These are phyloP conservation scores for Enteromius unitaeniatus DNA, from an alignment of 2,797 vertebrate species.

Conservation along the genomic window DNA sequence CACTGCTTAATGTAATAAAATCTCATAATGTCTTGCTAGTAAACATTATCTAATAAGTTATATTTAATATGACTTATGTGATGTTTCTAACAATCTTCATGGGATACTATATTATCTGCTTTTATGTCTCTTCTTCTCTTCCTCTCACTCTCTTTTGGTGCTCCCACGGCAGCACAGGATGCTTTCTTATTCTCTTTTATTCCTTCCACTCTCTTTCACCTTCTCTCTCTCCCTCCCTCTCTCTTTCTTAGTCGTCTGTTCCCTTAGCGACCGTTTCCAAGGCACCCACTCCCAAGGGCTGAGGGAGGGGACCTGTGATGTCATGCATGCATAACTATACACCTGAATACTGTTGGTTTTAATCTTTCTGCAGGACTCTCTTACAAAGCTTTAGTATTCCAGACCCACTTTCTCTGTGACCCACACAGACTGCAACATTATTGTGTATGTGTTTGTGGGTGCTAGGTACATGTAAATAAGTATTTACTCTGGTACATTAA, in stretches of 20 bases:
- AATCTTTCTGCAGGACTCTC: neutral
- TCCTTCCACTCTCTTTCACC: slow-evolving; percentile 47
- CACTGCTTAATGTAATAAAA: slow-evolving; percentile 51
- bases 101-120: slow-evolving; percentile 11
- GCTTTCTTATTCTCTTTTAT: slow-evolving; percentile 44
- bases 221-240: slow-evolving; percentile 41
- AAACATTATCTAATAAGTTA: slow-evolving; percentile 30
- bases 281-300: slow-evolving; percentile 76
- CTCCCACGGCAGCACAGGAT: slow-evolving; percentile 23
- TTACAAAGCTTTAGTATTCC: neutral
- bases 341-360: slow-evolving; percentile 73
- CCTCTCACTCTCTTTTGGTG: slow-evolving; percentile 15
- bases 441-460: slow-evolving; percentile 12
- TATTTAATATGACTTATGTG: slow-evolving; percentile 35
- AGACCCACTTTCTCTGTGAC: too few relatives aligned
- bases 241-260: slow-evolving; percentile 69
- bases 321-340: slow-evolving; percentile 80
- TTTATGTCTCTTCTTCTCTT: slow-evolving; percentile 16
- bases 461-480: slow-evolving; percentile 17
- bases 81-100: slow-evolving; percentile 14
- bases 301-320: slow-evolving; percentile 77
- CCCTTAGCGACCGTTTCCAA: slow-evolving; percentile 84
- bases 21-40: slow-evolving; percentile 60
- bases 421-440: neutral
- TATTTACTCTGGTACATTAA: slow-evolving; percentile 40